Evolutionary conservation across 2,888 invertebrate genomes (phyloP).

Genomic region (Colletes collaris): DNA sequence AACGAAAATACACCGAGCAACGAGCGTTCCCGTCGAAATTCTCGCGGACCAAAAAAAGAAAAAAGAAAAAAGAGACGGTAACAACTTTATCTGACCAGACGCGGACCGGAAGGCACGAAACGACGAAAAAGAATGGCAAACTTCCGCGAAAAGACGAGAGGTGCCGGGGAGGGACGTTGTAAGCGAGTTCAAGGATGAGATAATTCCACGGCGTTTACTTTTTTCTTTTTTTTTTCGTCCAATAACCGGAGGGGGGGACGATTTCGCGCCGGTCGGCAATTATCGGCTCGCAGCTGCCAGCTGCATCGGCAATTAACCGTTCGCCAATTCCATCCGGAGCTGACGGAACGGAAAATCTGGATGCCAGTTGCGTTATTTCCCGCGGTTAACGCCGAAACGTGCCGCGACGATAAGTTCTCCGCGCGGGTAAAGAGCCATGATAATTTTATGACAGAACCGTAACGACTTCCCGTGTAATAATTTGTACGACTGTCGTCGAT

Average conservation of each 20-base stretch:
- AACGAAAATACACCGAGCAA: background rate
- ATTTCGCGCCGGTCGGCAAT: constrained; percentile 4
- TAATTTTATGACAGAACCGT: too few relatives aligned
- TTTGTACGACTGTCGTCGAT: background rate
- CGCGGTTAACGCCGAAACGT: background rate
- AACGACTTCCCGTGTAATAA: background rate
- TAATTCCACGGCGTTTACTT: background rate
- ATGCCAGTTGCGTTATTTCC: constrained; percentile 4
- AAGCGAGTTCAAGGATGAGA: background rate
- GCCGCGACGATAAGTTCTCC: too few relatives aligned
- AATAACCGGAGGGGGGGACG: background rate
- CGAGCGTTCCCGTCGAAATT: background rate
- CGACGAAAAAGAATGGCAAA: background rate
- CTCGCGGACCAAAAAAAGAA: too few relatives aligned
- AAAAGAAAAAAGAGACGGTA: background rate
- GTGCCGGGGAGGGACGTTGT: background rate
- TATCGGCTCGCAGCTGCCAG: constrained; percentile 4
- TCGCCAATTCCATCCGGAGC: background rate
- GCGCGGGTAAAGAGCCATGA: too few relatives aligned
- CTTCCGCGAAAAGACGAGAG: background rate
- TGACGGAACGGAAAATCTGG: background rate
- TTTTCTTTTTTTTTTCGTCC: background rate
- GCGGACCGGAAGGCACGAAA: background rate
- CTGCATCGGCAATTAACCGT: constrained; percentile 6
- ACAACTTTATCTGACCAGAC: background rate